Evolutionary conservation across 2,797 vertebrate species (phyloP).

Genomic region (Smutsia gigantea): DNA sequence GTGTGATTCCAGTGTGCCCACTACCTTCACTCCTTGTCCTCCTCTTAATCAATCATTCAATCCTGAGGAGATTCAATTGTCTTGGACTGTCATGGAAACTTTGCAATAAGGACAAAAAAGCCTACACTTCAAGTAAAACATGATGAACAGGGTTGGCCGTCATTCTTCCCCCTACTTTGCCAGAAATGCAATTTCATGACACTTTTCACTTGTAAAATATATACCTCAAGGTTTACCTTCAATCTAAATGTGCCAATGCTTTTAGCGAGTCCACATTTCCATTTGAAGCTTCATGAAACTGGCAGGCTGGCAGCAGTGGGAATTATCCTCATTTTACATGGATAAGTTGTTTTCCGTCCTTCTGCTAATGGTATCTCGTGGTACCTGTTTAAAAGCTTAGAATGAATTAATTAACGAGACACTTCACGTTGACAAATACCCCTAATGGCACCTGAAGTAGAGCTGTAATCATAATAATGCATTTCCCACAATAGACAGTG

Average conservation of each 20-base stretch:
- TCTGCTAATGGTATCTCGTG: background rate
- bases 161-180: background rate
- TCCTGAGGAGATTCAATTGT: background rate
- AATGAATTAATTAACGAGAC: slow-evolving; percentile 69
- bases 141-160: slow-evolving; percentile 7
- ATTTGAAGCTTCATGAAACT: slow-evolving; percentile 41
- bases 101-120: background rate
- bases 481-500: slow-evolving; percentile 41
- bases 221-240: background rate
- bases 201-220: slow-evolving; percentile 45
- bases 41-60: background rate
- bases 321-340: slow-evolving; percentile 50
- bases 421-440: slow-evolving; percentile 8
- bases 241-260: slow-evolving; percentile 40
- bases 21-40: background rate
- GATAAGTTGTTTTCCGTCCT: slow-evolving; percentile 13
- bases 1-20: background rate
- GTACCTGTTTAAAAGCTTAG: slow-evolving; percentile 39
- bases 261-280: slow-evolving; percentile 35
- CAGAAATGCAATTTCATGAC: slow-evolving; percentile 41
- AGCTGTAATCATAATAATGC: slow-evolving; percentile 62
- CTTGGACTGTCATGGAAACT: background rate
- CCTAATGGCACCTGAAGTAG: background rate
- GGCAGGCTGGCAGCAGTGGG: background rate
- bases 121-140: slow-evolving; percentile 9